Evolutionary conservation across 2,888 invertebrate species (phyloP).

Genomic region (Cheilosia variabilis): DNA sequence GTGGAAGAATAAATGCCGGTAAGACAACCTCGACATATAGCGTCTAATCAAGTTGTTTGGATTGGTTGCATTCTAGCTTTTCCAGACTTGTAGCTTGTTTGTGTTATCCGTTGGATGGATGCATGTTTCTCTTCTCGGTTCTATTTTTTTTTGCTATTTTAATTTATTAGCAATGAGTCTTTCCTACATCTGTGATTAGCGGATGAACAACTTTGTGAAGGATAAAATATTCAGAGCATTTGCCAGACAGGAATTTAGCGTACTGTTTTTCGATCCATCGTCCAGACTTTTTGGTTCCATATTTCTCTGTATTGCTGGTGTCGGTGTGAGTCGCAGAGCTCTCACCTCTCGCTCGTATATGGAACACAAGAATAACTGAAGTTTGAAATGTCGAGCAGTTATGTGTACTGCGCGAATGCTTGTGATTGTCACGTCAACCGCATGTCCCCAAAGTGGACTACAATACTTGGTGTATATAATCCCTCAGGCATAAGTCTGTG

Average conservation of each 20-base stretch:
- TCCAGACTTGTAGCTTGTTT: conserved; percentile 22
- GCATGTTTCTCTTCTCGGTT: background rate
- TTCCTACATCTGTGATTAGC: background rate
- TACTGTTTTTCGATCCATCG: no score
- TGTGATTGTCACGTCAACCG: no score
- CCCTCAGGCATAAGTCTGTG: no score
- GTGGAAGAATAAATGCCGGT: conserved; percentile 55
- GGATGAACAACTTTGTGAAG: background rate
- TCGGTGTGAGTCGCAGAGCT: no score
- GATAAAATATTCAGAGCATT: background rate
- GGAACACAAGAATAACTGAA: no score
- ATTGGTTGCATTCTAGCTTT: conserved; percentile 40
- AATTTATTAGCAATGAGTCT: background rate
- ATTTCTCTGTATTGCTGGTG: no score
- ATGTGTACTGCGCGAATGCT: no score
- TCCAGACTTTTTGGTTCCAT: no score
- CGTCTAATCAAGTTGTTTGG: conserved; percentile 48
- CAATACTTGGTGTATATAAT: no score
- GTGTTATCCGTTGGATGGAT: conserved; percentile 17
- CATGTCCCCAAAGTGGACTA: no score
- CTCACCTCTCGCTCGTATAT: no score
- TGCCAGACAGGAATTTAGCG: background rate
- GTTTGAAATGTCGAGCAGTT: no score
- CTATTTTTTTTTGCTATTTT: background rate
- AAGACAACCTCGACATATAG: conserved; percentile 58